Evolutionary conservation across 64 coral and sea anemone species (phyloP), one percentile per base, ranked within the genome.

Genomic region (Platygyra sinensis): DNA sequence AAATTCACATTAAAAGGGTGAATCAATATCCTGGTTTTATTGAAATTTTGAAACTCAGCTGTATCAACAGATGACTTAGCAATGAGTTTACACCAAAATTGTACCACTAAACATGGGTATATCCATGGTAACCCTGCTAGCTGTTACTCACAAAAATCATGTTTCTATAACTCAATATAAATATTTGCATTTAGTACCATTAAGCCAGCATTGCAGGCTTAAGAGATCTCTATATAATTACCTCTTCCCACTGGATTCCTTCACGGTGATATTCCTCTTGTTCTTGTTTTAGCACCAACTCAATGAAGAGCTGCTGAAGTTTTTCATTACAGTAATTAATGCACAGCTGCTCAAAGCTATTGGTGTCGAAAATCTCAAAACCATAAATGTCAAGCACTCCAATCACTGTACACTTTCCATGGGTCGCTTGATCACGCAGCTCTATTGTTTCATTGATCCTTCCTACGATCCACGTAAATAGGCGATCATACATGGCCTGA

Each of bases 261-360:
- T 99, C 97, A 60, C 91, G 16, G 24, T 82, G 90, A 80, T 99
- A 99, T 74, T 99, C 97, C 36, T 99, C 97, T 60, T 99, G 97
- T 38, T 99, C 97, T 42, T 99, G 90, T 60, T 96, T 99, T 51
- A 99, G 69, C 67, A 99, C 97, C 19, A 99, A 62, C 57, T 99
- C 97, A 61, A 99, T 99, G 86, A 99, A 99, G 8, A 98, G 87
- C 77, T 98, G 96, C 28, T 98, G 96, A 11, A 98, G 93, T 74
- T 98, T 98, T 78, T 98, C 96, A 67, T 98, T 98, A 60, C 96
- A 99, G 80, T 99, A 99, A 72, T 99, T 99, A 91, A 99, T 99
- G 67, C 94, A 95, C 29, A 99, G 74, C 67, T 99, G 97, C 59
- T 99, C 97, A 78, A 99, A 99, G 30, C 94, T 95, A 79, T 99